Conservation (phyloP, 2,113 vertebrate species). For the Rhinoderma darwinii region DNA sequence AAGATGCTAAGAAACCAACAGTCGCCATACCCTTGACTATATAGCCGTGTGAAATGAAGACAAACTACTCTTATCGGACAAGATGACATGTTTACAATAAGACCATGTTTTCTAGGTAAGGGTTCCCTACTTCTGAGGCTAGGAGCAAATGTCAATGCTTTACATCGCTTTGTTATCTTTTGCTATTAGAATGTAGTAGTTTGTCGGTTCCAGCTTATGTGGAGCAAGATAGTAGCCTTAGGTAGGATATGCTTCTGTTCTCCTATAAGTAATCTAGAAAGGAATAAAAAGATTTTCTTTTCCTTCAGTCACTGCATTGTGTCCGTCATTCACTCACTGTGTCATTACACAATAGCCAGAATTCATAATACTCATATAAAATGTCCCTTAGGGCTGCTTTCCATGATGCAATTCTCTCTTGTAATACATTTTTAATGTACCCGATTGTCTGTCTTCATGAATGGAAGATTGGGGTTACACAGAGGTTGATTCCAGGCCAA, state of each 20-base stretch:
- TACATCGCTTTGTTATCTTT: neutral
- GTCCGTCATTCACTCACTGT: neutral
- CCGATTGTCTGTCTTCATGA: conserved; percentile 28
- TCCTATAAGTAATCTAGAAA: conserved; percentile 21
- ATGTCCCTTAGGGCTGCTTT: conserved; percentile 15
- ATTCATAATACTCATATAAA: conserved; percentile 25
- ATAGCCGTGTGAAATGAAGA: neutral
- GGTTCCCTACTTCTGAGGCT: neutral
- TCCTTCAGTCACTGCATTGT: conserved; percentile 14
- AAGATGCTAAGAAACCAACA: neutral
- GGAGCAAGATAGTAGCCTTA: neutral
- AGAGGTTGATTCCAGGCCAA: neutral
- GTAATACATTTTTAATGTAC: conserved; percentile 52
- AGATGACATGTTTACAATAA: neutral
- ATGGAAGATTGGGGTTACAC: conserved; percentile 34
- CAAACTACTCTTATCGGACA: neutral
- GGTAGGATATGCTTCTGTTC: conserved; percentile 11
- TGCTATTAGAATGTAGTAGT: neutral
- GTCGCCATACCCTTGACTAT: neutral
- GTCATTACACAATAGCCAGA: conserved; percentile 36
- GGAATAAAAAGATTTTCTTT: neutral
- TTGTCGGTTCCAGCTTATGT: neutral
- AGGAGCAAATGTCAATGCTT: neutral
- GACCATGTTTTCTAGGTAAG: neutral
- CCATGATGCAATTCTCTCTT: conserved; percentile 28